Conservation (phyloP, 2,113 vertebrate genomes). For the Syngnathus floridae region DNA sequence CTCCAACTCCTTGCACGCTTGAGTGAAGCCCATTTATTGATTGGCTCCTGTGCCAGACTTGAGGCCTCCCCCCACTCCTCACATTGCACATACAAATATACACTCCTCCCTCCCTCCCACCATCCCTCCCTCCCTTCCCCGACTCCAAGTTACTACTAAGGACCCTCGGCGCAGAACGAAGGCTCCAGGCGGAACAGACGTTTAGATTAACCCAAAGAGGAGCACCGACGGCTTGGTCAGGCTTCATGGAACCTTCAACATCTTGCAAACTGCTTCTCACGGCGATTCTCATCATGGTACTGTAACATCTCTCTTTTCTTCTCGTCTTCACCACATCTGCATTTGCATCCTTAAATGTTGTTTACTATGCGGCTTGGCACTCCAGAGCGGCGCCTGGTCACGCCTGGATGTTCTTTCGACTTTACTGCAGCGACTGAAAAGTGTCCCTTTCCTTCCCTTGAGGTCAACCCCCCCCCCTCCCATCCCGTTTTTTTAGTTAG, state of each 20-base stretch:
- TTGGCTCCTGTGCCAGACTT: conserved; percentile 72
- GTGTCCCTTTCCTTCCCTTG: not conserved
- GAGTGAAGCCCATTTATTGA: conserved; percentile 74
- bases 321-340: not conserved
- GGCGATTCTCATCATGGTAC: conserved; percentile 66
- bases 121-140: conserved; percentile 59
- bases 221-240: conserved; percentile 25
- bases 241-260: conserved; percentile 38
- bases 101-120: conserved; percentile 26
- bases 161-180: conserved; percentile 63
- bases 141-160: conserved; percentile 67
- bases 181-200: conserved; percentile 53
- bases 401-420: not conserved
- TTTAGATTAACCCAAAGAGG: conserved; percentile 67
- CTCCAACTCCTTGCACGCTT: conserved; percentile 60
- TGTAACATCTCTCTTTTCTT: conserved; percentile 18
- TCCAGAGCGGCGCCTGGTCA: not conserved
- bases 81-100: conserved; percentile 23
- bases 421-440: not conserved
- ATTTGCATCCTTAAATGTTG: not conserved
- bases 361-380: conserved; percentile 4
- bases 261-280: conserved; percentile 54
- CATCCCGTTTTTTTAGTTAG: not conserved
- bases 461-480: not conserved
- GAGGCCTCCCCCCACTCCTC: conserved; percentile 39